Conservation (phyloP, 2,113 vertebrate genomes). For the Gambusia affinis region DNA sequence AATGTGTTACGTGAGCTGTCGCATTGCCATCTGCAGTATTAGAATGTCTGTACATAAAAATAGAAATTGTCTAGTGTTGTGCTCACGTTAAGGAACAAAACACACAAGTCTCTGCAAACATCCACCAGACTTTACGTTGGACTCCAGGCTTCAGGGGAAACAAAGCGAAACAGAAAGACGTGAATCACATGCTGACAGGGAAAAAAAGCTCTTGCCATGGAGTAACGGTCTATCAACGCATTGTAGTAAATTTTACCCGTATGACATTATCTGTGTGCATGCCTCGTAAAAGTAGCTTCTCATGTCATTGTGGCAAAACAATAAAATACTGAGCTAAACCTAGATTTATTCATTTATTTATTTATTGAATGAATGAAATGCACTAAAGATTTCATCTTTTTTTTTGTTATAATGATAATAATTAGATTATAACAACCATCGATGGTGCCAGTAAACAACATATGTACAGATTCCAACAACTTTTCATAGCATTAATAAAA, state of each 20-base stretch:
- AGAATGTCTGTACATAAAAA: conserved; percentile 84
- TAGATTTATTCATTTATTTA: conserved; percentile 30
- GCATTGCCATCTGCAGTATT: conserved; percentile 84
- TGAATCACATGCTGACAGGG: conserved; percentile 88
- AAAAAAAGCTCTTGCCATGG: conserved; percentile 78
- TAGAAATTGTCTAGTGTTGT: conserved; percentile 78
- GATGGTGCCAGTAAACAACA: not conserved
- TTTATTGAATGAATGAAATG: conserved; percentile 9
- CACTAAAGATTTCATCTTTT: not conserved
- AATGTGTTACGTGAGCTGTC: conserved; percentile 78
- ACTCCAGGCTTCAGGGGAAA: conserved; percentile 80
- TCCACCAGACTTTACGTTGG: conserved; percentile 76
- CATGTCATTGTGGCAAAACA: conserved; percentile 78
- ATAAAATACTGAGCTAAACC: conserved; percentile 74
- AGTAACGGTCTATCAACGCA: conserved; percentile 81
- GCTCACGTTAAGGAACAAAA: conserved; percentile 72
- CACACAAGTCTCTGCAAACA: conserved; percentile 73
- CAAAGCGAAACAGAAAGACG: conserved; percentile 23
- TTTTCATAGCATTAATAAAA: not conserved
- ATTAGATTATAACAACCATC: too few relatives aligned
- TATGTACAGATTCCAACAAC: not conserved
- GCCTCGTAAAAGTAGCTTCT: conserved; percentile 86
- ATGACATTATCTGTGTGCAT: conserved; percentile 89
- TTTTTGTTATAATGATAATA: not conserved
- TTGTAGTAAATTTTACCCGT: conserved; percentile 79